phyloP scores from a whole-genome alignment of 2,888 invertebrate species.

The Allolobophora icterica region DNA sequence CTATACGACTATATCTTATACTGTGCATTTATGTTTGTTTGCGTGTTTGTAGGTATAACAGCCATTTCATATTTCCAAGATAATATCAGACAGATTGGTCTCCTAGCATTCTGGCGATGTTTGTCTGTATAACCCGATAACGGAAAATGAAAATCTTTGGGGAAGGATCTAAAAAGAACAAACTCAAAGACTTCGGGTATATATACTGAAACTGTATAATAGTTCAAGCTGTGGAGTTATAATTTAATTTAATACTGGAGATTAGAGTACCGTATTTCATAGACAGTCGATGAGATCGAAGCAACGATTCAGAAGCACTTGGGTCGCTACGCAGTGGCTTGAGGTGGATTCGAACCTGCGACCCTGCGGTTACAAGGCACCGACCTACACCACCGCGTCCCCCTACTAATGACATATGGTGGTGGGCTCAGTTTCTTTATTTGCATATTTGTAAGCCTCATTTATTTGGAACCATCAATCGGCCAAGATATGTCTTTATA shows the following conservation, averaged over 20 bases:
- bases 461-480: neutral
- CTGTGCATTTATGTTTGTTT: neutral
- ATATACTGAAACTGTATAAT: neutral
- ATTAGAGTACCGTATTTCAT: too few species aligned
- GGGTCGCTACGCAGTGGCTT: too few species aligned
- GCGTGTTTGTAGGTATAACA: slow-evolving; percentile 13
- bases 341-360: too few species aligned
- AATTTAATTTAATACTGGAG: too few species aligned
- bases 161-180: neutral
- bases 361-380: too few species aligned
- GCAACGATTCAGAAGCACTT: too few species aligned
- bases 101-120: neutral
- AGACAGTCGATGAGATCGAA: too few species aligned
- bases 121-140: neutral
- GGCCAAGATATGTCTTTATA: neutral
- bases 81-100: neutral
- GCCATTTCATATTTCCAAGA: neutral
- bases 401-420: too few species aligned
- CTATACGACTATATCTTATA: neutral
- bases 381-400: too few species aligned
- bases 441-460: neutral
- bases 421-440: neutral
- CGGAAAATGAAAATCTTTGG: neutral
- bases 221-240: neutral
- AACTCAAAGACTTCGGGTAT: neutral